phyloP scores from a whole-genome alignment of 2,113 vertebrate species.

The Physeter macrocephalus region DNA sequence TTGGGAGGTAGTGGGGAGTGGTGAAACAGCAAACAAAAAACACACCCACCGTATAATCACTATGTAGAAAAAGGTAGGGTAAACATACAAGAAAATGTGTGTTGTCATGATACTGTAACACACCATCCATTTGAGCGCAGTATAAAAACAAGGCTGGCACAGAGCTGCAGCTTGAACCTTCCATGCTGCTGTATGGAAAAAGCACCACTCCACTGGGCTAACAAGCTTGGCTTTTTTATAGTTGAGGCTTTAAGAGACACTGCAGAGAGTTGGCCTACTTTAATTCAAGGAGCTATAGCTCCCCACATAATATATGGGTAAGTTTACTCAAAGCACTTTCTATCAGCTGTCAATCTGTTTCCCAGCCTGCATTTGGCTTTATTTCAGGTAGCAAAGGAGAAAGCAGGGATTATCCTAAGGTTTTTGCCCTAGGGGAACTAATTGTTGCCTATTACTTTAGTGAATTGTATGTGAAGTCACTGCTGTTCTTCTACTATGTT shows the following conservation, averaged over 20 bases:
- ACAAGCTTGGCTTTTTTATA: neutral
- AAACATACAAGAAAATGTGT: neutral
- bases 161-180: neutral
- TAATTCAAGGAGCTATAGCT: slow-evolving; percentile 6
- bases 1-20: neutral
- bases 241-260: neutral
- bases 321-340: slow-evolving; percentile 42
- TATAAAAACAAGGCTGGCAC: neutral
- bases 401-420: neutral
- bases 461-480: neutral
- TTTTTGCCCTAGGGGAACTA: slow-evolving; percentile 14
- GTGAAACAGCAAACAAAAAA: neutral
- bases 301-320: slow-evolving; percentile 31
- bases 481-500: slow-evolving; percentile 19
- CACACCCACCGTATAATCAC: neutral
- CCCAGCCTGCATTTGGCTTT: slow-evolving; percentile 29
- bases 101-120: neutral
- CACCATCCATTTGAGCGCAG: neutral
- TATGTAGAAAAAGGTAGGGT: neutral
- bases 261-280: neutral
- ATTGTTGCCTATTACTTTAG: slow-evolving; percentile 20
- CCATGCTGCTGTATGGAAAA: neutral
- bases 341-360: slow-evolving; percentile 37
- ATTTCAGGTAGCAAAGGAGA: slow-evolving; percentile 16
- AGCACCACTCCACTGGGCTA: neutral